Evolutionary conservation across 2,888 invertebrate genomes (phyloP), one percentile per base, ranked within the genome.

Genomic region (Diaprepes abbreviatus): DNA sequence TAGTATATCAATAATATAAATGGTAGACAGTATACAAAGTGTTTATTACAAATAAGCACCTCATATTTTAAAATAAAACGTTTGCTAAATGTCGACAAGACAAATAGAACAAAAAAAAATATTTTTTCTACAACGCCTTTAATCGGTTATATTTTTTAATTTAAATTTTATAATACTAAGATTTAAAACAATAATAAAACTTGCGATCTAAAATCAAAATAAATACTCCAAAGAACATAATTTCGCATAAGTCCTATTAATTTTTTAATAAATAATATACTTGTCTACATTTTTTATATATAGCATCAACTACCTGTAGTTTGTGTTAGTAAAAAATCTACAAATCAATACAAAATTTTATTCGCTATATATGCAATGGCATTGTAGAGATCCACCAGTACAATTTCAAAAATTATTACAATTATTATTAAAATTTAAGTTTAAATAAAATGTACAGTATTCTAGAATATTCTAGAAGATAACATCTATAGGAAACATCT

Each of bases 361-460:
- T 63, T 28, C 3, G 21, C 58, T 58, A 54, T 54, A 59, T 33
- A 64, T 66, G 66, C 81, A 81, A 80, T 82, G 82, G 82, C 80
- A 82, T 83, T 81, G 78, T 79, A 80, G 83, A 83, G 82, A 83
- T 83, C 83, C 79, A 62, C 63, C 66, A 72, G 43, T 72, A 50
- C 43, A 45, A 19, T 45, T 43, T 55, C 7, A 58, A 64, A 57
- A 21, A 28, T 38, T 45, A 48, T 40, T 58, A 43, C 31, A 43
- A 58, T 16, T 40, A 40, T 31, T 43, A 28, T 33, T 48, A 40
- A 36, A 38, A 62, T 50, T 50, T 43, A 60, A 36, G 24, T 40
- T 60, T 48, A 67, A 67, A 55, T 67, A 57, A 63, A 68, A 68
- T 64, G 40, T 67, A 67, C 67, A 67, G 43, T 45, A 45, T 59